A percentile compares a stretch with the other conserved stretches of the same genome.
These are phyloP conservation scores for Enteromius argenteus DNA, from an alignment of 2,797 vertebrate species.

Conservation along the genomic window DNA sequence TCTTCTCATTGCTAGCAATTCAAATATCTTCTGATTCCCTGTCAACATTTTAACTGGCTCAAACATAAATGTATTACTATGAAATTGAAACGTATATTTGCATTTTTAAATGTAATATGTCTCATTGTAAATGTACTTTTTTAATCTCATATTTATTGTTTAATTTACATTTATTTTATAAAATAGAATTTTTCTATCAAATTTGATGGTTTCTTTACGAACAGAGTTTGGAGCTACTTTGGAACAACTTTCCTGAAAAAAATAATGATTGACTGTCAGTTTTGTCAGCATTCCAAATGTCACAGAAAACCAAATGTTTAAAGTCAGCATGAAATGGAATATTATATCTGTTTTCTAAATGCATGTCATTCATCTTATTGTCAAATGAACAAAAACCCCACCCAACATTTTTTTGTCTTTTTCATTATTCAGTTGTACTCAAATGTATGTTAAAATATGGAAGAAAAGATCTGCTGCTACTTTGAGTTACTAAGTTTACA, in stretches of 20 bases:
- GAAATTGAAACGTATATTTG: neutral
- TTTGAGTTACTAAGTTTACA: neutral
- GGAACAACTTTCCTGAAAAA: neutral
- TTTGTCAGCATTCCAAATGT: neutral
- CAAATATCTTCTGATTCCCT: neutral
- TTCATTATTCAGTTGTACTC: neutral
- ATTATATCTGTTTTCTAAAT: neutral
- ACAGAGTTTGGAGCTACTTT: neutral
- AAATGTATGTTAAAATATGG: neutral
- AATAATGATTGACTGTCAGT: neutral
- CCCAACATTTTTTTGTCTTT: neutral
- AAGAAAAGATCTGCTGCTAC: neutral
- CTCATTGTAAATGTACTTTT: neutral
- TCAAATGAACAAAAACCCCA: neutral
- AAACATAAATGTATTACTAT: neutral
- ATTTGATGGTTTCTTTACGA: neutral
- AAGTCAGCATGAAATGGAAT: neutral
- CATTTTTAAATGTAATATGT: neutral
- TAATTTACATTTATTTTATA: no score
- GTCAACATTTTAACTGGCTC: neutral
- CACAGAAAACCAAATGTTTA: neutral
- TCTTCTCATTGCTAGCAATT: neutral
- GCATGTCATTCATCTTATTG: neutral
- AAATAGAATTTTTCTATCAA: neutral
- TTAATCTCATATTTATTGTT: neutral